phyloP scores from a whole-genome alignment of 1,140 invertebrate genomes.

The Anastrepha ludens region DNA sequence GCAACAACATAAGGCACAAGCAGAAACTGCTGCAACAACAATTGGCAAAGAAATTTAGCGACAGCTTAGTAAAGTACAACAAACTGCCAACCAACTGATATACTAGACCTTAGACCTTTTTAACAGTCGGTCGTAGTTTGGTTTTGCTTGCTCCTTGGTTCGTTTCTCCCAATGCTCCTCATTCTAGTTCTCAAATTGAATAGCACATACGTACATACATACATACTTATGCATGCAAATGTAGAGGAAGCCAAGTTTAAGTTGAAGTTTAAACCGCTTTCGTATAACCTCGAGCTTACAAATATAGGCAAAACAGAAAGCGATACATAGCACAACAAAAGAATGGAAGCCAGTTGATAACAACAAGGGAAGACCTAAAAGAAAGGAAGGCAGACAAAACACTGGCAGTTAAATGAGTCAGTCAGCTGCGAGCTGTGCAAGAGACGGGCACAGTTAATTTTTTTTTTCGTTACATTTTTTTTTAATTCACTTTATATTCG shows the following conservation, averaged over 20 bases:
- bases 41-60: background rate
- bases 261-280: slow-evolving; percentile 51
- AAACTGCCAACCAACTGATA: background rate
- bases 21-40: background rate
- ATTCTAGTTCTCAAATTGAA: background rate
- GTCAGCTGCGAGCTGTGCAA: slow-evolving; percentile 17
- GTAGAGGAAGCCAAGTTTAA: slow-evolving; percentile 34
- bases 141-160: slow-evolving; percentile 45
- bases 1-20: background rate
- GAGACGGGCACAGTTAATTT: slow-evolving; percentile 25
- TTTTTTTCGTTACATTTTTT: background rate
- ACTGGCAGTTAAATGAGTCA: slow-evolving; percentile 32
- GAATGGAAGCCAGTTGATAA: background rate
- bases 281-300: slow-evolving; percentile 32
- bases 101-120: slow-evolving; percentile 44
- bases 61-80: slow-evolving; percentile 17
- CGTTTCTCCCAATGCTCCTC: background rate
- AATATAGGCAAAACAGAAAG: background rate
- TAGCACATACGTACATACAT: too few relatives aligned
- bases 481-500: background rate
- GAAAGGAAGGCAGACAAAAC: slow-evolving; percentile 21
- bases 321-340: background rate
- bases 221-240: background rate
- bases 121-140: slow-evolving; percentile 15
- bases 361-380: slow-evolving; percentile 29